Percentiles rank a stretch among this genome's conserved stretches.
These are phyloP conservation scores for Triplophysa dalaica DNA, from an alignment of 2,113 vertebrate genomes.

Conservation along the genomic window DNA sequence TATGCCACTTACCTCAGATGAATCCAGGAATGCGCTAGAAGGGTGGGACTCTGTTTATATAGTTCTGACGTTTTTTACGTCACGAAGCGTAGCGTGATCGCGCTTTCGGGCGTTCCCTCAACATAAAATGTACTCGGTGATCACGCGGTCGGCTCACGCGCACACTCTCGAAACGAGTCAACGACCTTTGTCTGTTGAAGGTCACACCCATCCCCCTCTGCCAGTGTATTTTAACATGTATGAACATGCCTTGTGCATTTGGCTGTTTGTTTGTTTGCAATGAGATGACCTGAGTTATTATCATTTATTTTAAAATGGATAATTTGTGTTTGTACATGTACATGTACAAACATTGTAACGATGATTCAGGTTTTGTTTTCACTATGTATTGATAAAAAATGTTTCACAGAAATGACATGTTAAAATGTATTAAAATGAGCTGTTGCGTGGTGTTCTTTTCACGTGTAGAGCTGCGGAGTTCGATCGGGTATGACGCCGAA, in stretches of 20 bases:
- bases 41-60: conserved; percentile 69
- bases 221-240: neutral
- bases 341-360: neutral
- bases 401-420: too few species aligned
- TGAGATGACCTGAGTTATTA: neutral
- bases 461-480: too few species aligned
- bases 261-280: too few species aligned
- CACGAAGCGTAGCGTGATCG: conserved; percentile 1
- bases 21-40: conserved; percentile 74
- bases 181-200: conserved; percentile 60
- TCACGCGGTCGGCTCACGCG: conserved; percentile 29
- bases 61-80: conserved; percentile 74
- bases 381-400: too few species aligned
- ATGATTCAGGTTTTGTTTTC: too few species aligned
- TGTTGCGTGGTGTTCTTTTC: too few species aligned
- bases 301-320: neutral
- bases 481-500: too few species aligned
- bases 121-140: conserved; percentile 60
- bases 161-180: conserved; percentile 4
- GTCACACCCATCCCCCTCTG: conserved; percentile 57
- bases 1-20: conserved; percentile 76
- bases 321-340: too few species aligned
- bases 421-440: too few species aligned
- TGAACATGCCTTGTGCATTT: too few species aligned
- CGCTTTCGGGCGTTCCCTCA: conserved; percentile 16